Base-by-base conservation (phyloP, 2,113 vertebrate species). In the Thymallus thymallus region DNA sequence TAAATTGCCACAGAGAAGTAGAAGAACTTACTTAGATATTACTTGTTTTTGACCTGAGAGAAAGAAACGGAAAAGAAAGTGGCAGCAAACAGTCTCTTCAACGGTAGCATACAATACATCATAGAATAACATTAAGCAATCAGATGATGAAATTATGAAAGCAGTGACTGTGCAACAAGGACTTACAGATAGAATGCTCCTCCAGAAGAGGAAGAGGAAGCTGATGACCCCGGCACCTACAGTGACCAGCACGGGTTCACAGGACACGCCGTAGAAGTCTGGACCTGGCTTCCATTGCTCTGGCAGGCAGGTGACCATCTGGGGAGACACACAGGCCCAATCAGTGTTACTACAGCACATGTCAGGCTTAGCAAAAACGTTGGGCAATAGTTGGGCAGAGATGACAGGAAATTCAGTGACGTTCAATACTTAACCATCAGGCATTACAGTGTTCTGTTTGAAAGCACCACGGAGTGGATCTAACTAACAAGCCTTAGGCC, bases 231-330 rank as follows among this genome's bases (percentile, higher is more conserved):
- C 97, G 74, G 96, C 87, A 58, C 93, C 83, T 71, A 85, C 91
- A 30, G 97, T 96, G 48, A 91, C 45, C 62, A 95, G 62, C 41
- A 98, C 83, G n/a, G 95, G 94, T 71, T 96, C 87, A 97, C 97
- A 99, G 0, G 96, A 95, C 69, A 96, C 80, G 0, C 98, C 97
- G 55, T 94, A 92, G 85, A 97, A 94, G 51, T 93, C 95, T n/a
- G 97, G 92, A 4, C 95, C 96, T 5, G 96, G 97, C 73, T 88
- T 93, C 87, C 94, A 94, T 68, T 95, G 95, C 48, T 97, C 96
- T 67, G 96, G 96, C 76, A 99, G 85, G 0, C 89, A 86, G 41
- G 95, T 89, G 32, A 98, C 82, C 14, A 99, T 20, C 98, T 98
- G 88, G 75, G 85, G 81, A 71, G 4, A 81, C 0, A 81, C 30